These are phyloP conservation scores for Cassiopea andromeda DNA, from an alignment of 30 jellyfish, hydroid and myxozoan species.

Conservation along the genomic window DNA sequence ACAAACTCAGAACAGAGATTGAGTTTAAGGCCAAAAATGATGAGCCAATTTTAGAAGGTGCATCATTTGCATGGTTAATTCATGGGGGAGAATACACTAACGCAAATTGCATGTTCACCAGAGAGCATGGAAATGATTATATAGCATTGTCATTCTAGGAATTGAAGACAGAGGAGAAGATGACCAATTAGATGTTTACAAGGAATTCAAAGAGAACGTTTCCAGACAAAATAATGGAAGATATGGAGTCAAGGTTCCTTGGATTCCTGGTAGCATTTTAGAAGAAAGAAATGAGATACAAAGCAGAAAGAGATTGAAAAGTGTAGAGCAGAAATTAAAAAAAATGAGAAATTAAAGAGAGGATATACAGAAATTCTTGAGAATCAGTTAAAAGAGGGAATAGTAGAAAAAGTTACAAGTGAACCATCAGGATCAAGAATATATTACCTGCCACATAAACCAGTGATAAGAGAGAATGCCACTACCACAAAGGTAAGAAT, in stretches of 20 bases:
- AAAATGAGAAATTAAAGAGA: background rate
- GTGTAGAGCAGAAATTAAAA: background rate
- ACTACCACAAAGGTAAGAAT: background rate
- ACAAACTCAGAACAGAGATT: background rate
- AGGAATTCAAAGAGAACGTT: background rate
- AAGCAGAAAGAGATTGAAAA: background rate
- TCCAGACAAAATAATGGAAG: background rate
- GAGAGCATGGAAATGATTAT: background rate
- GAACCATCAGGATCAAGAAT: background rate
- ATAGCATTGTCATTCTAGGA: background rate
- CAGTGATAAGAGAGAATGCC: background rate
- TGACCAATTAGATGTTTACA: background rate
- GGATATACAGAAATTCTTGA: background rate
- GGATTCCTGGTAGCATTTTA: background rate
- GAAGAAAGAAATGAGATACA: background rate
- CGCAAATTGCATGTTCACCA: background rate
- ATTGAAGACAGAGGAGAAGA: background rate
- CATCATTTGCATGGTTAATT: background rate
- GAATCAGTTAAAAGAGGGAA: background rate
- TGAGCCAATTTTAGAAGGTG: background rate
- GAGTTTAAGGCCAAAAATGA: background rate
- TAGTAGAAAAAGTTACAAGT: background rate
- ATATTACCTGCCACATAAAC: background rate
- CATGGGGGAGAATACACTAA: background rate
- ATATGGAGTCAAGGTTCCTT: background rate